These are phyloP conservation scores for Chaenodraco wilsoni DNA, from an alignment of 2,797 vertebrate species.

Conservation along the genomic window DNA sequence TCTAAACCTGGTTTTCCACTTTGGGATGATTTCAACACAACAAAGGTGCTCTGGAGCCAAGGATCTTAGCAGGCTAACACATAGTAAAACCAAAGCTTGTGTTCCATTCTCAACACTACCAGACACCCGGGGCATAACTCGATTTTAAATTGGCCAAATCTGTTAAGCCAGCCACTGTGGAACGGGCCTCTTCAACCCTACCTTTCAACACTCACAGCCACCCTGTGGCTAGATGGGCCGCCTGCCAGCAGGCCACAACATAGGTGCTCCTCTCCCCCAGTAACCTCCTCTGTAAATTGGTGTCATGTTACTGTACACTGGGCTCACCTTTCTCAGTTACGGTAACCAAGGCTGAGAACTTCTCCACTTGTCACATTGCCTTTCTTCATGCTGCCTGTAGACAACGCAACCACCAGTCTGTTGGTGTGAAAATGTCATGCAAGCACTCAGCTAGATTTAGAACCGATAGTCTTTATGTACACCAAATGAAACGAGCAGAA, in stretches of 20 bases:
- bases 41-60: constrained; percentile 16
- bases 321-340: constrained; percentile 75
- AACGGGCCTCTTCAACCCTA: constrained; percentile 46
- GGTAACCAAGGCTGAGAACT: constrained; percentile 80
- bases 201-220: constrained; percentile 62
- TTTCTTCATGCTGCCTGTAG: constrained; percentile 29
- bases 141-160: constrained; percentile 60
- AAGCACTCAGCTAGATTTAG: constrained; percentile 1
- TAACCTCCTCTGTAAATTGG: constrained; percentile 59
- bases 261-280: constrained; percentile 65
- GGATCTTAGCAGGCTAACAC: constrained; percentile 16
- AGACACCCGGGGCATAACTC: constrained; percentile 28
- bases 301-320: constrained; percentile 65
- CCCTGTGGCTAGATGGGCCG: constrained; percentile 58
- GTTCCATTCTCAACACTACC: constrained; percentile 32
- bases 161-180: constrained; percentile 48
- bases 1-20: constrained; percentile 39
- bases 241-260: constrained; percentile 69
- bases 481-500: neutral
- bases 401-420: constrained; percentile 34
- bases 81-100: constrained; percentile 30
- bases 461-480: neutral
- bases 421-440: constrained; percentile 35
- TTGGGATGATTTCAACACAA: constrained; percentile 36
- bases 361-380: constrained; percentile 58